Conservation (phyloP, 2,888 invertebrate genomes). For the Pterostichus madidus region DNA sequence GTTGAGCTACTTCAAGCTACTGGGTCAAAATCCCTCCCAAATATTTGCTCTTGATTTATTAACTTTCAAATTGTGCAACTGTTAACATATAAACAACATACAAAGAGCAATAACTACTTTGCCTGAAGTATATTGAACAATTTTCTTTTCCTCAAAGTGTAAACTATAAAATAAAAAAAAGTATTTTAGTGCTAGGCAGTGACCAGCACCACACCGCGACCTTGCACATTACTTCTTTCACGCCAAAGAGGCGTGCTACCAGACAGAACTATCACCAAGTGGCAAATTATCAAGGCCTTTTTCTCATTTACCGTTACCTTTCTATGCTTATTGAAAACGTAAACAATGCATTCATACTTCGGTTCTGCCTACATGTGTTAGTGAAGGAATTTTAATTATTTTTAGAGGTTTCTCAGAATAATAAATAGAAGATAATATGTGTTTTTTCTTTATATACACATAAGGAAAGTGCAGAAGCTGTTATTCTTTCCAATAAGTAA, state of each 20-base stretch:
- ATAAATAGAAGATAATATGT: background rate
- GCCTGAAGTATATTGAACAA: too few species aligned
- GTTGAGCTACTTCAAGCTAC: too few species aligned
- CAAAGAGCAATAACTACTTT: too few species aligned
- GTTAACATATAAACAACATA: background rate
- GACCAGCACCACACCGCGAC: background rate
- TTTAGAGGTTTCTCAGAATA: background rate
- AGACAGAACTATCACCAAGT: conserved; percentile 19
- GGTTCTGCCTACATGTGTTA: background rate
- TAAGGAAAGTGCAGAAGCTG: too few species aligned
- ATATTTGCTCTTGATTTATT: background rate
- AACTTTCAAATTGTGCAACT: conserved; percentile 44
- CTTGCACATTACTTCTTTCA: conserved; percentile 41
- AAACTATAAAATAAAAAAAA: too few species aligned
- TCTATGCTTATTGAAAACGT: conserved; percentile 40
- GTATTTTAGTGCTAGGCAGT: background rate
- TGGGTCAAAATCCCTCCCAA: too few species aligned
- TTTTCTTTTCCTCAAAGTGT: background rate
- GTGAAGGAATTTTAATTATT: background rate
- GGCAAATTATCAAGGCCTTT: conserved; percentile 7
- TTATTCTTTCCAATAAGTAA: too few species aligned
- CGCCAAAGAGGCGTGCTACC: background rate
- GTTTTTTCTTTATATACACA: too few species aligned
- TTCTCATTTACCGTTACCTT: conserved; percentile 43
- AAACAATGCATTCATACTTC: conserved; percentile 22